Conservation (phyloP, 2,888 invertebrate species). For the Athrips mouffetella region DNA sequence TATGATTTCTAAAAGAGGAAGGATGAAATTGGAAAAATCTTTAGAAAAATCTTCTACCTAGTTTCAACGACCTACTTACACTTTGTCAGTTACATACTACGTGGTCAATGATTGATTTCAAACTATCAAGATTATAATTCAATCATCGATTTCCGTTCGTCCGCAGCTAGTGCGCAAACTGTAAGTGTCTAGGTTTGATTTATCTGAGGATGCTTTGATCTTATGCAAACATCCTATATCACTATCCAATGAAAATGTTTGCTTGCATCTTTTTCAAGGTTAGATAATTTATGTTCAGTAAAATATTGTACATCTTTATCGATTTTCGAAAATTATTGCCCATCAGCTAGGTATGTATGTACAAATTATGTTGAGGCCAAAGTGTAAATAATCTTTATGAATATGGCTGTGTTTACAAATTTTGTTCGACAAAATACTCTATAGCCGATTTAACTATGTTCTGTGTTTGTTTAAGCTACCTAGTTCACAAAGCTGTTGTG, state of each 20-base stretch:
- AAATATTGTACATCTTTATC: conserved; percentile 12
- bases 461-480: no score
- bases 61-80: no score
- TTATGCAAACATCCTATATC: conserved; percentile 16
- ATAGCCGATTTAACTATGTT: no score
- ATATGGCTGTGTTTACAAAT: no score
- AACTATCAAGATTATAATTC: neutral
- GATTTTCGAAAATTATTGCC: neutral
- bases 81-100: no score
- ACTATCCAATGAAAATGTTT: conserved; percentile 27
- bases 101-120: no score
- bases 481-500: no score
- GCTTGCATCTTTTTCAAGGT: conserved; percentile 16
- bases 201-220: conserved; percentile 37
- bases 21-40: no score
- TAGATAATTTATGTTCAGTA: conserved; percentile 8
- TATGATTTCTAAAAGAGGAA: no score
- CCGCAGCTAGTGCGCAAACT: conserved; percentile 35
- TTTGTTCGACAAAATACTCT: no score
- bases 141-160: neutral
- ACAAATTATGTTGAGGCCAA: conserved; percentile 2
- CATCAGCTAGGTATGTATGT: neutral
- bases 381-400: neutral
- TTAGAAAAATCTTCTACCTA: no score
- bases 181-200: conserved; percentile 24